Evolutionary conservation across 1,140 invertebrate species (phyloP), one percentile per base, ranked within the genome.

Genomic region (Antheraea pernyi): DNA sequence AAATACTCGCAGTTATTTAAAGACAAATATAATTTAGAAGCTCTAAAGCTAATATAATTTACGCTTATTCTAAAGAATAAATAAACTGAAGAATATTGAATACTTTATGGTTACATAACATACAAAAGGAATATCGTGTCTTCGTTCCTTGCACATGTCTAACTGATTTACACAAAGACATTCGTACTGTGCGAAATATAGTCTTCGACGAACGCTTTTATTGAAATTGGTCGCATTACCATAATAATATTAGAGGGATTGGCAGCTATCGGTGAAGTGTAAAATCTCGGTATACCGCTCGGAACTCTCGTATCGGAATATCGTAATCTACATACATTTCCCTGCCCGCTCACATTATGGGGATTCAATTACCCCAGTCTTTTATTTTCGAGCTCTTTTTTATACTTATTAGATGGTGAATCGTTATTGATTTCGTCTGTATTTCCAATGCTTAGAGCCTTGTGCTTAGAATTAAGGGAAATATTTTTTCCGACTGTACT

Each of bases 201-300:
- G 46, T 84, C 84, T 85, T 79, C 75, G 74, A 79, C 81, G 80
- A 83, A 86, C 81, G 84, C 86, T 88, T 88, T 90, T 90, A 90
- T 90, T 88, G 86, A 88, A 90, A 90, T 87, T 90, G 86, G 80
- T 75, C 76, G 77, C 79, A 90, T 90, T 90, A 87, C 85, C 88
- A 90, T 90, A 90, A 90, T 88, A 88, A 85, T 90, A 90, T 88
- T 88, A 88, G 79, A 85, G 80, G 86, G 86, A 90, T 88, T 88
- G 86, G 86, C 86, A 88, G 82, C 81, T 79, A 90, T 86, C 81
- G 84, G 69, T 80, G 83, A 80, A 84, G 83, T 86, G 85, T 89
- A 85, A 88, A 85, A 87, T 83, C 85, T 86, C 80, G 81, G 82
- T 83, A 82, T 85, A 86, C 78, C 80, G 82, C 81, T 75, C 79